Percentiles rank a stretch among this genome's conserved stretches.
Evolutionary conservation across 2,113 vertebrate genomes (phyloP).

Genomic region (Antechinus flavipes): DNA sequence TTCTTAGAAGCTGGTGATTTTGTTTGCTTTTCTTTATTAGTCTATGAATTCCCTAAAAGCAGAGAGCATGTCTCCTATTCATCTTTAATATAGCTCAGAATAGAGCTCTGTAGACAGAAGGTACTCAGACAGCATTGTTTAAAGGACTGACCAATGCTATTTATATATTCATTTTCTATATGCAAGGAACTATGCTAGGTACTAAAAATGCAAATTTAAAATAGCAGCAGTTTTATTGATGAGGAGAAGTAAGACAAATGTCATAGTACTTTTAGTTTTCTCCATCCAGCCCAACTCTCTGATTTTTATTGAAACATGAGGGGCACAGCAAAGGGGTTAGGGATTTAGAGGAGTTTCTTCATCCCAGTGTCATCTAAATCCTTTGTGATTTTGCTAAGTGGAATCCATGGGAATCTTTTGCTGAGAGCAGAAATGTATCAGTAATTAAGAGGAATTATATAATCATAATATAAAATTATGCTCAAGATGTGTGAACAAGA

Average conservation of each 20-base stretch:
- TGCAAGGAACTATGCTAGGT: background rate
- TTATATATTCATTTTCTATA: background rate
- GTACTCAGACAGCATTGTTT: background rate
- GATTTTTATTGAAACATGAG: background rate
- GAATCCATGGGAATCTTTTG: background rate
- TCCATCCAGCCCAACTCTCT: background rate
- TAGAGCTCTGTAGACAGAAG: background rate
- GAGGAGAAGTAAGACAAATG: background rate
- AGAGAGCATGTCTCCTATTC: background rate
- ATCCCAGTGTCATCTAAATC: background rate
- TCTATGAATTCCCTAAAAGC: background rate
- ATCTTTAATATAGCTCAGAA: background rate
- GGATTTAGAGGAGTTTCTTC: background rate
- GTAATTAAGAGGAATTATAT: background rate
- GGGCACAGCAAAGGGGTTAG: background rate
- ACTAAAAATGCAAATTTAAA: background rate
- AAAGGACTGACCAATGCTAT: background rate
- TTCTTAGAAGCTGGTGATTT: background rate
- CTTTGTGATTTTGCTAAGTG: background rate
- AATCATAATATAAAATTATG: background rate
- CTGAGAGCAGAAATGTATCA: background rate
- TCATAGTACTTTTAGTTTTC: background rate
- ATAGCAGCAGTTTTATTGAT: background rate
- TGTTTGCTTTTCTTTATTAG: background rate
- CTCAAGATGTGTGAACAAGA: background rate